Conservation (phyloP, 1,140 invertebrate genomes). For the Liolophura sinensis region DNA sequence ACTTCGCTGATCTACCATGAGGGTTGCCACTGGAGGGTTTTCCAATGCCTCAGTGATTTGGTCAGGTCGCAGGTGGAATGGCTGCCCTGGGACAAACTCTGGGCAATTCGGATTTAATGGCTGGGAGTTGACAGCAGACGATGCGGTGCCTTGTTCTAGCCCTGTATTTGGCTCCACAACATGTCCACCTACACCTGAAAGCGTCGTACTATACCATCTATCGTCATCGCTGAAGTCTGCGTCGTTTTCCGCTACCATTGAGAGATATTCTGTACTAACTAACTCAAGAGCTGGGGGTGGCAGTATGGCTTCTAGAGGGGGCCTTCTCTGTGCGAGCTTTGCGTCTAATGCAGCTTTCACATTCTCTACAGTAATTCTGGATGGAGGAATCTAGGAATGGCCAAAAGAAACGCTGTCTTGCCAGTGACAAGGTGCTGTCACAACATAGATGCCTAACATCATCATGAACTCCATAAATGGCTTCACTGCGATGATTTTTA, state of each 20-base stretch:
- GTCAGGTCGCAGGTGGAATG: too few species aligned
- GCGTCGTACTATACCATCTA: too few species aligned
- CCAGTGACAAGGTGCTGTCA: conserved; percentile 10
- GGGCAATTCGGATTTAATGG: too few species aligned
- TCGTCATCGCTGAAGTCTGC: too few species aligned
- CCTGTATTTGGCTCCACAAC: too few species aligned
- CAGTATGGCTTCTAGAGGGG: conserved; percentile 14
- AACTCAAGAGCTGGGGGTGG: conserved; percentile 17
- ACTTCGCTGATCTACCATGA: too few species aligned
- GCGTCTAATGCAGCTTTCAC: conserved; percentile 13
- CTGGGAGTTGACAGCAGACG: too few species aligned
- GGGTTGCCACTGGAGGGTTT: too few species aligned
- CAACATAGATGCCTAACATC: conserved; percentile 15
- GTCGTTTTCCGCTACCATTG: conserved; percentile 5
- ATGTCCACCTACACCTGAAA: too few species aligned
- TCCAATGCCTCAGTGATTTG: too few species aligned
- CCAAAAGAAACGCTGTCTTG: conserved; percentile 18
- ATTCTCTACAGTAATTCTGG: conserved; percentile 10
- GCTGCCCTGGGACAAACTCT: too few species aligned
- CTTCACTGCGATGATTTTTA: not conserved
- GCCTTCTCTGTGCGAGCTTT: conserved; percentile 2
- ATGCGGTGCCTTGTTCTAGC: too few species aligned
- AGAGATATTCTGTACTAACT: conserved; percentile 22
- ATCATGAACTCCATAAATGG: conserved; percentile 9
- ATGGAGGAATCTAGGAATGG: conserved; percentile 11